phyloP scores from a whole-genome alignment of 2,888 invertebrate species.

The Emesis castigata region DNA sequence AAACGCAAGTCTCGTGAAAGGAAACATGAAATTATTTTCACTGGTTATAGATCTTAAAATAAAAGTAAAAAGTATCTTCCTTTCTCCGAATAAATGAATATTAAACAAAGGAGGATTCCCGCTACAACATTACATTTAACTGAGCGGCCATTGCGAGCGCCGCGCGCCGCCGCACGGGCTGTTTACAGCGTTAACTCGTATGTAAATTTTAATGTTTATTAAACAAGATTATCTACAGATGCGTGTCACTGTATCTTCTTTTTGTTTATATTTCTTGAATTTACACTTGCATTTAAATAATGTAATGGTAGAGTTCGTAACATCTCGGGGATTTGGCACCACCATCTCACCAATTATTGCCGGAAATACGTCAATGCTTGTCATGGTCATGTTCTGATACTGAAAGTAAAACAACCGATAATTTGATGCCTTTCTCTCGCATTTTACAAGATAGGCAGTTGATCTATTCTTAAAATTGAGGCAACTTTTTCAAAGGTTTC shows the following conservation, averaged over 20 bases:
- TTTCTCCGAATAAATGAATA: background rate
- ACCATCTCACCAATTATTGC: no score
- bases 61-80: background rate
- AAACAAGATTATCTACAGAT: conserved; percentile 11
- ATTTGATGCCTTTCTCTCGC: no score
- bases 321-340: no score
- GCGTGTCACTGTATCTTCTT: background rate
- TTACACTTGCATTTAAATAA: no score
- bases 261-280: background rate
- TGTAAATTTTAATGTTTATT: conserved; percentile 11
- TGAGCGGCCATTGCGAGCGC: background rate
- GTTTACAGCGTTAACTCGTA: conserved; percentile 3
- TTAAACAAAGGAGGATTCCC: conserved; percentile 6
- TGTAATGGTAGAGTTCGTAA: no score
- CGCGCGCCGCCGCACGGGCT: background rate
- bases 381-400: no score
- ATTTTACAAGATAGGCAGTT: no score
- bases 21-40: background rate
- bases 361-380: no score
- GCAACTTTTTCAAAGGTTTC: no score
- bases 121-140: conserved; percentile 4
- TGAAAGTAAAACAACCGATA: no score
- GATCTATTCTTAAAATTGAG: no score
- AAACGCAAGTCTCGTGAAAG: background rate
- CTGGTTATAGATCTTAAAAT: background rate